Evolutionary conservation across 2,113 vertebrate species (phyloP).

Genomic region (Mystacornis crossleyi): DNA sequence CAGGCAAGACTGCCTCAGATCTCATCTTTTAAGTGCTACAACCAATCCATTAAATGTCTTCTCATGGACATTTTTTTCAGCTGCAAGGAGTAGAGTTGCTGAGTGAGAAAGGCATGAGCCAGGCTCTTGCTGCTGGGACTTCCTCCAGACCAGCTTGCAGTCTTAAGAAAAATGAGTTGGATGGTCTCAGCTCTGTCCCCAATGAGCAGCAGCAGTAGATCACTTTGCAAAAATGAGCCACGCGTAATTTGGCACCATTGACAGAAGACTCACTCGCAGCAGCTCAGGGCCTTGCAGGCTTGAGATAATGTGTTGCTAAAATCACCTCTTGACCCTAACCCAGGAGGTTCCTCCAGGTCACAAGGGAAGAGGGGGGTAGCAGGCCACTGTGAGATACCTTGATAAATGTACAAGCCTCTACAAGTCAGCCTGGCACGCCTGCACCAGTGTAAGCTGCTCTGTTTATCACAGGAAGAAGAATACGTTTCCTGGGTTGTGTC

Average conservation of each 20-base stretch:
- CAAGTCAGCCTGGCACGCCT: not conserved
- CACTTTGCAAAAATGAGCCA: constrained; percentile 68
- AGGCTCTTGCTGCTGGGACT: constrained; percentile 42
- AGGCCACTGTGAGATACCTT: constrained; percentile 31
- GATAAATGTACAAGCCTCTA: constrained; percentile 1
- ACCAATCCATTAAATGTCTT: not conserved
- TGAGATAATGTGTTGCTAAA: constrained; percentile 56
- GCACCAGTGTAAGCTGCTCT: not conserved
- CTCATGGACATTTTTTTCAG: constrained; percentile 45
- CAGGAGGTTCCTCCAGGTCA: constrained; percentile 44
- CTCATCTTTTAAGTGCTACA: not conserved
- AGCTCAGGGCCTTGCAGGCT: constrained; percentile 44
- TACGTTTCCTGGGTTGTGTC: not conserved
- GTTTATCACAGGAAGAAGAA: constrained; percentile 16
- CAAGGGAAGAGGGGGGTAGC: not conserved
- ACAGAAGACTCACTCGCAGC: constrained; percentile 51
- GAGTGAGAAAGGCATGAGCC: constrained; percentile 54
- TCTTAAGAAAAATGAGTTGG: constrained; percentile 70
- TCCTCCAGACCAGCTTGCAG: constrained; percentile 46
- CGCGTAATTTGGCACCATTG: constrained; percentile 70
- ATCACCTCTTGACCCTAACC: constrained; percentile 65
- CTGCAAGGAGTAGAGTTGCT: constrained; percentile 61
- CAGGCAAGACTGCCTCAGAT: not conserved
- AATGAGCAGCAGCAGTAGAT: constrained; percentile 68
- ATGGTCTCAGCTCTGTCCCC: constrained; percentile 55